Base-by-base conservation (phyloP, 2,888 invertebrate species). In the Drosophila prostipennis region DNA sequence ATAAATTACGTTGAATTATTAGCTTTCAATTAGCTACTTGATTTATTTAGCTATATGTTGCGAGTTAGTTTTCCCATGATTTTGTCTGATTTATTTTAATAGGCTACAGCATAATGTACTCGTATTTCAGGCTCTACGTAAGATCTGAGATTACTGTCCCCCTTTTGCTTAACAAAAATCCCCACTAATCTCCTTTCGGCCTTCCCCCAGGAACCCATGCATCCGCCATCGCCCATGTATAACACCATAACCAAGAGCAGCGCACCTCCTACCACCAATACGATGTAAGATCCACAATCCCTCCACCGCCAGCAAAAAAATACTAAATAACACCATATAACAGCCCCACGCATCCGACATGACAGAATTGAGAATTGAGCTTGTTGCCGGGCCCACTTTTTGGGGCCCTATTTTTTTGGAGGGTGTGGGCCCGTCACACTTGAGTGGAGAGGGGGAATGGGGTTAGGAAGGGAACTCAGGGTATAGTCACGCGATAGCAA, bases 211-310 rank as follows among this genome's bases (percentile, higher is more conserved):
- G 86, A 81, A 70, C 87, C 80, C 78, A 83, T 85, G 72, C 91
- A 91, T 81, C 90, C 92, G 78, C 89, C 92, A 75, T 89, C 91
- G 76, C 91, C 91, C 74, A 90, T 91, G 86, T 90, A 89, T 87
- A 91, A 88, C 75, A 80, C 80, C 59, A 84, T 89, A 76, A 84
- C 89, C 72, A 90, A 86, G 91, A 92, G 87, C 89, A 90, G 83
- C 90, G 92, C 78, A 85, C 87, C 65, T 90, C 91, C 79, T 90
- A 89, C 81, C 90, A 91, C 79, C 91, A 91, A 79, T 91, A 90
- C 80, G 92, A 92, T 90, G 92, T 92, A 92, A 92, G 92, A 87
- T 72, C 45, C 67, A 46, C 37, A 19, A 42, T 39, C 52, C 37
- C 46, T 26, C 52, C 51, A 37, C 59, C 37, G 57, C 29, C 57